Base-by-base conservation (phyloP, 2,888 invertebrate species). In the Drosophila neoperkinsi region DNA sequence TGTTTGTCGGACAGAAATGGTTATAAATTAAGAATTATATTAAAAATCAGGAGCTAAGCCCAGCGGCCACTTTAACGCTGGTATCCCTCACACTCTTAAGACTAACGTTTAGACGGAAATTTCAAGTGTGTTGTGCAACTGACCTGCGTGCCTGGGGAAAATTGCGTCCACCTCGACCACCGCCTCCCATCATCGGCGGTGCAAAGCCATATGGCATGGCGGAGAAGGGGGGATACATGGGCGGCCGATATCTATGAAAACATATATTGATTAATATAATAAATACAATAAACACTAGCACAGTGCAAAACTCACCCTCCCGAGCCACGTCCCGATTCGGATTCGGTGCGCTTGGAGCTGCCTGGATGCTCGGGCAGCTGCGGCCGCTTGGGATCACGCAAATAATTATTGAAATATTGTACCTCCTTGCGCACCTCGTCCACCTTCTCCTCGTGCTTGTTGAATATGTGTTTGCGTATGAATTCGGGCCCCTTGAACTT, bases 401-500 rank as follows among this genome's bases (percentile, higher is more conserved):
- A 94, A 94, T 99, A 99, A 93, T 99, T 99, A 94, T 99, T 99
- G 94, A 99, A 99, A 94, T 98, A 99, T 88, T 98, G 96, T 66
- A 99, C 99, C 94, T 99, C 99, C 90, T 98, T 97, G 79, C 97
- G 97, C 1, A 99, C 99, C 94, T 99, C 99, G 46, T 99, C 98
- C 51, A 99, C 96, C 94, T 99, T 99, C 91, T 99, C 99, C 0
- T 94, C 96, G 91, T 99, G 99, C 92, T 99, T 99, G 93, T 99
- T 99, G 92, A 98, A 97, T 79, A 99, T 98, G 93, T 99, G 99
- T 92, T 99, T 99, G 72, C 98, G 96, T 36, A 99, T 99, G 93
- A 99, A 99, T 93, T 99, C 99, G 0, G 99, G 99, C 0, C 99
- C 97, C 93, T 99, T 99, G 94, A 99, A 99, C 93, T 99, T 99